These are phyloP conservation scores for Falcaria lacertinaria DNA, from an alignment of 2,888 invertebrate genomes.

Conservation along the genomic window DNA sequence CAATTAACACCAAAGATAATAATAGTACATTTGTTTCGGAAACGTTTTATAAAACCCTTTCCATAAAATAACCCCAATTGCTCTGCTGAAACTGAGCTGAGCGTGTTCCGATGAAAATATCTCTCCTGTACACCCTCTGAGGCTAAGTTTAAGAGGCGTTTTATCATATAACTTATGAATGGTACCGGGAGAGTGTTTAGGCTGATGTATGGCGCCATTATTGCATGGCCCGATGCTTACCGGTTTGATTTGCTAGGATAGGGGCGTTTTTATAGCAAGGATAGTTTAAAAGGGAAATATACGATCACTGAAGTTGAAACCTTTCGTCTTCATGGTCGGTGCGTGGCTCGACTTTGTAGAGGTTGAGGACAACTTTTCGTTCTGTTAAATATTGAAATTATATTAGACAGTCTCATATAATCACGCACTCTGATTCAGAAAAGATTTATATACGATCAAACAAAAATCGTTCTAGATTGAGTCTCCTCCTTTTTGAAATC, in stretches of 20 bases:
- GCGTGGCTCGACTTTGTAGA: no score
- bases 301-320: background rate
- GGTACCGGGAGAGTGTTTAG: conserved; percentile 41
- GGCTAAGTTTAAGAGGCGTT: conserved; percentile 1
- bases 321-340: background rate
- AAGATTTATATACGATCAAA: no score
- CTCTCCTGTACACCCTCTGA: background rate
- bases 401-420: no score
- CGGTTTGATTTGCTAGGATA: conserved; percentile 13
- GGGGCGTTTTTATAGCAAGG: background rate
- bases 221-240: conserved; percentile 25
- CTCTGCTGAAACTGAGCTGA: background rate
- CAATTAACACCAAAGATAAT: no score
- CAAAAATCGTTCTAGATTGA: no score
- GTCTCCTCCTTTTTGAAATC: no score
- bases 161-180: conserved; percentile 29
- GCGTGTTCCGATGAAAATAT: conserved; percentile 1
- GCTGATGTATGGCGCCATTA: conserved; percentile 39
- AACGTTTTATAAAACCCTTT: background rate
- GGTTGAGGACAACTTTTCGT: no score
- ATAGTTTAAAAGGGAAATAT: background rate
- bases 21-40: no score
- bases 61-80: background rate
- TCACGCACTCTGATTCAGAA: no score
- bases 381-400: no score